Percentiles rank a stretch among this genome's conserved stretches.
These are phyloP conservation scores for Promerops cafer DNA, from an alignment of 2,113 vertebrate species.

Conservation along the genomic window DNA sequence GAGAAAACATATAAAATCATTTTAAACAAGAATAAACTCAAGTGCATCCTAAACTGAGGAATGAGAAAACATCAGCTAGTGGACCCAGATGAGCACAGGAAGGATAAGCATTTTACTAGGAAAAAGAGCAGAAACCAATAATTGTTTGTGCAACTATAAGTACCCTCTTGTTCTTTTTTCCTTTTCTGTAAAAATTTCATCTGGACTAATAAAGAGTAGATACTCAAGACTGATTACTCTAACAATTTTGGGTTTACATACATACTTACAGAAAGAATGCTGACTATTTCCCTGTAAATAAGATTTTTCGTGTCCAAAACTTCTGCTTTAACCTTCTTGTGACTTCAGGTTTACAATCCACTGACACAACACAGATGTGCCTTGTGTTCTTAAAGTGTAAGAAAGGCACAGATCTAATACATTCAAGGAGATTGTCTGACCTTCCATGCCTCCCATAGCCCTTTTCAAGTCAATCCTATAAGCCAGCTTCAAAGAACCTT, in stretches of 20 bases:
- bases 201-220: not conserved
- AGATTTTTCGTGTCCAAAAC: not conserved
- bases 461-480: not conserved
- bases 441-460: not conserved
- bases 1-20: not conserved
- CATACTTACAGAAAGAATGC: not conserved
- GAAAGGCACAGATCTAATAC: not conserved
- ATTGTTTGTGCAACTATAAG: rapidly evolving
- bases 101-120: not conserved
- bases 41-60: not conserved
- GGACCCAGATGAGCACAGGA: not conserved
- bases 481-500: not conserved
- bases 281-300: not conserved
- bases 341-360: not conserved
- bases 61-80: not conserved
- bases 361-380: not conserved
- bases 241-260: not conserved
- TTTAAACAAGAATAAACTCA: not conserved
- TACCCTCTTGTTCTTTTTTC: not conserved
- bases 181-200: not conserved
- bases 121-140: not conserved
- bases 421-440: not conserved
- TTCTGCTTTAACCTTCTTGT: not conserved
- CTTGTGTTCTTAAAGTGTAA: not conserved
- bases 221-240: not conserved